Evolutionary conservation across 2,888 invertebrate genomes (phyloP), one percentile per base, ranked within the genome.

Genomic region (Lycocerus yunnanus): DNA sequence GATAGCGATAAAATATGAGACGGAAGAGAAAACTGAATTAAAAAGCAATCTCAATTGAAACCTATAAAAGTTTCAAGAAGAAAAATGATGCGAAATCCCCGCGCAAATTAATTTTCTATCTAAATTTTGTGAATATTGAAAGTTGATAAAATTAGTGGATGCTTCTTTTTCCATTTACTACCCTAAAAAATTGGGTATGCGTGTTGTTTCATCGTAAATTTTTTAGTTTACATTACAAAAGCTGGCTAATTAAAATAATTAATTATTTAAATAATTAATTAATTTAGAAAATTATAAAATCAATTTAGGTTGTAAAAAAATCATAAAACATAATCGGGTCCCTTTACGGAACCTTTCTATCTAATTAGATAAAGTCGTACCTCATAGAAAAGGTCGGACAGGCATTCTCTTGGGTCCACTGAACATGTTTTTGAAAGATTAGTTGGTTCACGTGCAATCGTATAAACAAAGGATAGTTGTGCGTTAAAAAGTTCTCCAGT

Each of bases 11-110:
- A 79, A 79, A 77, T 79, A 79, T 78, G 77, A 79, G 74, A 72
- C 76, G 81, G 80, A 80, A 81, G 82, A 82, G 82, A 83, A 83
- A 82, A 82, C 80, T 78, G 81, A 83, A 83, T 84, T 82, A 82
- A 81, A 82, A 75, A 72, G 77, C 80, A 78, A 81, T 84, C 82
- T 80, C 69, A 66, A 75, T 75, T 72, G 72, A 67, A 75, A 75
- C 20, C 61, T 63, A 63, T 18, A 18, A 63, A 63, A 14, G 61
- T 20, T 43, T 43, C 43, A 43, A 43, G 20, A 63, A 78, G 73
- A 69, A 68, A 68, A 58, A 72, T 63, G 61, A 67, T 61, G 59
- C 60, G 43, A 66, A 72, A 68, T 43, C 43, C 43, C 43, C 43
- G 43, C 43, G n/a, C 43, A 43, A 43, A 43, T 43, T 43, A 43